Conservation (phyloP, 2,888 invertebrate genomes). For the Drosophila borealis region DNA sequence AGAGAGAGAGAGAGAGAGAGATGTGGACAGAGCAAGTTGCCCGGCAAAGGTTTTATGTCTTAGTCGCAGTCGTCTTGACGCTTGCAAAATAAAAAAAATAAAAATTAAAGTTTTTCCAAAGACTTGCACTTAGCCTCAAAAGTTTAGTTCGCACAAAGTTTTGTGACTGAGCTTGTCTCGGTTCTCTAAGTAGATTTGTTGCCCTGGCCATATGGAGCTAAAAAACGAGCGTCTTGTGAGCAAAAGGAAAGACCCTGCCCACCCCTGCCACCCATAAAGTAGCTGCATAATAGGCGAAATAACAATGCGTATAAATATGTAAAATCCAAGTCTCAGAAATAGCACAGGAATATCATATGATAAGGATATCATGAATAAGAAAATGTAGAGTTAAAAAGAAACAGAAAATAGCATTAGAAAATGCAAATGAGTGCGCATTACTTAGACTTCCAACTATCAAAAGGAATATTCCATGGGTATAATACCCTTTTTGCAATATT, state of each 20-base stretch:
- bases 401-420: no score
- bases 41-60: constrained; percentile 43
- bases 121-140: constrained; percentile 70
- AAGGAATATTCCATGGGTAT: no score
- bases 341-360: neutral
- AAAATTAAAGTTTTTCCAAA: constrained; percentile 60
- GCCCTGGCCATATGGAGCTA: constrained; percentile 47
- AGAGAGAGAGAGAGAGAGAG: constrained; percentile 27
- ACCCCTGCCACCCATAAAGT: constrained; percentile 10
- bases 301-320: constrained; percentile 32
- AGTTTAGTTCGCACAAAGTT: constrained; percentile 59
- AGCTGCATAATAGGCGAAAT: constrained; percentile 42
- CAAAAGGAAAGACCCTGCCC: neutral
- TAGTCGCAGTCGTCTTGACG: constrained; percentile 44
- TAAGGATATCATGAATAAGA: neutral
- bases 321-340: neutral
- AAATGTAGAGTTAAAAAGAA: no score
- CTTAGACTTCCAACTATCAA: no score
- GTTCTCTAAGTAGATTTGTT: constrained; percentile 68
- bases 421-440: no score
- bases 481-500: no score
- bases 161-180: constrained; percentile 50
- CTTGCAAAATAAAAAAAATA: constrained; percentile 5
- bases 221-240: constrained; percentile 15
- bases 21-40: constrained; percentile 34